A percentile compares a stretch with the other conserved stretches of the same genome.
phyloP scores from a whole-genome alignment of 2,113 vertebrate genomes.

The Sylvia atricapilla region DNA sequence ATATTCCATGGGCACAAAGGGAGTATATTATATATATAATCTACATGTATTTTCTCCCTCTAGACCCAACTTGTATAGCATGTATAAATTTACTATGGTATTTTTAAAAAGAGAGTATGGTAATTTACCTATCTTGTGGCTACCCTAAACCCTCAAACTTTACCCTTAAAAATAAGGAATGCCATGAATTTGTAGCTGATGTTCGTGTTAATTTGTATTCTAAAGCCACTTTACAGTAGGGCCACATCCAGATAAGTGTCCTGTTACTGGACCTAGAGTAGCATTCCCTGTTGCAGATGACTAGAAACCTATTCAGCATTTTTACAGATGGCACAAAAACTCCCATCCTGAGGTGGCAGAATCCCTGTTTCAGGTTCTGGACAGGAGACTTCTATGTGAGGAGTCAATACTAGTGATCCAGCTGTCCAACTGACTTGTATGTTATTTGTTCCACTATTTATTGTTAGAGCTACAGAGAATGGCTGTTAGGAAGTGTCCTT shows the following conservation, averaged over 20 bases:
- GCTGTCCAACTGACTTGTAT: background rate
- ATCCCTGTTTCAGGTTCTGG: background rate
- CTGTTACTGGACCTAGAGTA: background rate
- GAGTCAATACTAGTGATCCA: background rate
- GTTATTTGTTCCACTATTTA: background rate
- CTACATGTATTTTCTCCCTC: background rate
- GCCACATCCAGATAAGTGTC: background rate
- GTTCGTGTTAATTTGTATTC: background rate
- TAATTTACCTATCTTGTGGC: background rate
- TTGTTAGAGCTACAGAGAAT: background rate
- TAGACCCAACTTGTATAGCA: background rate
- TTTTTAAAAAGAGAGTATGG: background rate
- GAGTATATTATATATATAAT: background rate
- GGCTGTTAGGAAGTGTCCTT: background rate
- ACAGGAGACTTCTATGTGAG: background rate
- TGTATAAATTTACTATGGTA: background rate
- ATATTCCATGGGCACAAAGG: background rate
- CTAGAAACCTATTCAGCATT: background rate
- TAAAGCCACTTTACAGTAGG: background rate
- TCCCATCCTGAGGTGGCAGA: background rate
- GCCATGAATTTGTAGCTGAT: background rate
- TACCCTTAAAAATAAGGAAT: background rate
- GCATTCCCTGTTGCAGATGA: background rate
- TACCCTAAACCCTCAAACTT: background rate
- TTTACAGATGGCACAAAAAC: background rate